Evolutionary conservation across 2,888 invertebrate species (phyloP).

Genomic region (Belgica antarctica): DNA sequence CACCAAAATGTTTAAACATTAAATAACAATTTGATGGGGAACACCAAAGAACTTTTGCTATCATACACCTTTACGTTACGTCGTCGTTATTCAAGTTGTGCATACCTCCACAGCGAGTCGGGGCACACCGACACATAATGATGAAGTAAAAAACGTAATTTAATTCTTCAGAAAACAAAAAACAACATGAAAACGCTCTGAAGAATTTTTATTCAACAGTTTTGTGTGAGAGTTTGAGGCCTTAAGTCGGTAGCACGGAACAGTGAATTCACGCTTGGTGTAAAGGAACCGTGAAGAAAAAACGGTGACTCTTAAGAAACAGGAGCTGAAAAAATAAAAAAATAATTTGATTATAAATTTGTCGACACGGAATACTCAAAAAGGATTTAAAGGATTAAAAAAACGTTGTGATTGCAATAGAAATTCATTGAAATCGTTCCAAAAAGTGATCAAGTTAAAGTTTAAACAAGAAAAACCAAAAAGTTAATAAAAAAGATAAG

Average conservation of each 20-base stretch:
- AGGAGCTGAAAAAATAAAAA: background rate
- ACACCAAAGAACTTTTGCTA: slow-evolving; percentile 9
- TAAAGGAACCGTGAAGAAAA: slow-evolving; percentile 1
- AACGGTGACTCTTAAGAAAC: slow-evolving; percentile 1
- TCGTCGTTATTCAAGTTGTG: background rate
- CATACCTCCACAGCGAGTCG: slow-evolving; percentile 1
- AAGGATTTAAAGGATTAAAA: slow-evolving; percentile 9
- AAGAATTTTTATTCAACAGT: slow-evolving; percentile 35
- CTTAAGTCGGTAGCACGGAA: slow-evolving; percentile 43
- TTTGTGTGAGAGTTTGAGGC: slow-evolving; percentile 41
- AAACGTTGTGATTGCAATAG: background rate
- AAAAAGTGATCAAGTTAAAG: background rate
- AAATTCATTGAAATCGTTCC: background rate
- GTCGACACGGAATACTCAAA: background rate
- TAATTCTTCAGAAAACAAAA: slow-evolving; percentile 23
- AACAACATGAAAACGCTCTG: slow-evolving; percentile 29
- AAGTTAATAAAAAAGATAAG: background rate
- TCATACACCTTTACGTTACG: slow-evolving; percentile 7
- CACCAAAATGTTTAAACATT: background rate
- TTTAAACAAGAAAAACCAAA: background rate
- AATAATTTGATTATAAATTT: background rate
- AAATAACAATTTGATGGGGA: slow-evolving; percentile 3
- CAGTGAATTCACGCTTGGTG: slow-evolving; percentile 37
- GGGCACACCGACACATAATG: background rate
- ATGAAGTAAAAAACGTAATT: slow-evolving; percentile 25